A percentile compares a stretch with the other conserved stretches of the same genome.
Conservation (phyloP, 2,888 invertebrate species). For the Mantis religiosa region DNA sequence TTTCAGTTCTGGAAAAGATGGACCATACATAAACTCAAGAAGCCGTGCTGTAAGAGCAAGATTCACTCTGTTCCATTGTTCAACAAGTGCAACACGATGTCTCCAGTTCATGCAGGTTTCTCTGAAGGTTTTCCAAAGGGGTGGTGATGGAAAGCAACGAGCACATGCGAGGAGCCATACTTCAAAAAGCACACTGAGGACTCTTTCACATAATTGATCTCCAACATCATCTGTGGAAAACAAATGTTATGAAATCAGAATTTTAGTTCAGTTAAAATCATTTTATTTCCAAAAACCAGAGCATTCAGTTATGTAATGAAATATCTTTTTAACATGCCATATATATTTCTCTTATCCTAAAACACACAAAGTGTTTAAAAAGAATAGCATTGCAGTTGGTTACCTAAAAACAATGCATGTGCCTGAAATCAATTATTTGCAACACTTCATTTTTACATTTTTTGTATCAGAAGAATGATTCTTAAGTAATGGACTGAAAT, state of each 20-base stretch:
- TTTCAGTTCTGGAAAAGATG: constrained; percentile 74
- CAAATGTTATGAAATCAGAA: neutral
- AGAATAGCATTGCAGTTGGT: too few species aligned
- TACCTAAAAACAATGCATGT: too few species aligned
- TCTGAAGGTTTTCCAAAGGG: constrained; percentile 90
- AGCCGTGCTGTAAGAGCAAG: constrained; percentile 81
- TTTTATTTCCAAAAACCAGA: neutral
- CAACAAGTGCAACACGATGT: constrained; percentile 86
- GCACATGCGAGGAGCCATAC: constrained; percentile 74
- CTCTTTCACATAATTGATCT: constrained; percentile 90
- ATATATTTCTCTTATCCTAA: too few species aligned
- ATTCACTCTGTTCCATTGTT: constrained; percentile 94
- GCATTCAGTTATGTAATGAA: too few species aligned
- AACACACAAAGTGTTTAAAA: too few species aligned
- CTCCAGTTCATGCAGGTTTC: constrained; percentile 93
- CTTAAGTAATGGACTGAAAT: too few species aligned
- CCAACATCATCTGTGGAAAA: constrained; percentile 74
- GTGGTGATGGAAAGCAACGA: constrained; percentile 88
- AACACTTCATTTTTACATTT: too few species aligned
- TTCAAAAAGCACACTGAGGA: constrained; percentile 89
- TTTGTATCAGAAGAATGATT: too few species aligned
- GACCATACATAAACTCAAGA: constrained; percentile 84
- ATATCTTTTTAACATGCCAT: too few species aligned
- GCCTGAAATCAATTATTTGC: too few species aligned
- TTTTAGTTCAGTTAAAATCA: neutral